Evolutionary conservation across 37 sponge, comb jelly and placozoan species (phyloP), one percentile per base, ranked within the genome.

Genomic region (Diacarnus erythraeanus): DNA sequence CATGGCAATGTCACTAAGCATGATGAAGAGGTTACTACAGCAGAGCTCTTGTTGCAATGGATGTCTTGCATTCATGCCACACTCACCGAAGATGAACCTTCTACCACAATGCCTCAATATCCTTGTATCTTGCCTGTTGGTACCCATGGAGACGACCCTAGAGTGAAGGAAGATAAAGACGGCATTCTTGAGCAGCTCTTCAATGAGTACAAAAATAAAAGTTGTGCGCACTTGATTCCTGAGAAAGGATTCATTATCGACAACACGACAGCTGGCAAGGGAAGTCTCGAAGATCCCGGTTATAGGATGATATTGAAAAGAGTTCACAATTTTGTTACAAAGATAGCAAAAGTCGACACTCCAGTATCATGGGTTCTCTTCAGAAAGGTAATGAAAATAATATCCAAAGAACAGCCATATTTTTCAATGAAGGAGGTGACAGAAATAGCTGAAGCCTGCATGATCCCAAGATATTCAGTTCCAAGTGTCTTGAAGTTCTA

Each of bases 351-450:
- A 25, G 25, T 83, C 23, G 36, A 42, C 1, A 79, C 83, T 29
- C 89, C 89, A 64, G 3, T 88, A 5, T 51, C 78, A 12, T 88
- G 89, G 89, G 74, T 78, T 3, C 43, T 72, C 1, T 83, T 88
- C 59, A 60, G 89, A 18, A 77, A 88, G 37, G 69, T 83, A 0
- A 27, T 88, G 12, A 67, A 74, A n/a, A 67, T 21, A n/a, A 26
- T 80, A n/a, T 29, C 80, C 30, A 20, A 27, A 61, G 22, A 80
- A 2, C 39, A 75, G 68, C 64, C 83, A 17, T 51, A 72, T 43
- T 22, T 83, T 21, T 36, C 59, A 0, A 30, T 41, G 17, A 23
- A 60, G 2, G 74, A 78, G 56, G 83, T 42, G 1, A 34, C 23
- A 12, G 40, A 18, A 9, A 73, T 88, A 29, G 83, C 73, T 23